phyloP scores from a whole-genome alignment of 2,113 vertebrate genomes.

The Macheiramphus alcinus region DNA sequence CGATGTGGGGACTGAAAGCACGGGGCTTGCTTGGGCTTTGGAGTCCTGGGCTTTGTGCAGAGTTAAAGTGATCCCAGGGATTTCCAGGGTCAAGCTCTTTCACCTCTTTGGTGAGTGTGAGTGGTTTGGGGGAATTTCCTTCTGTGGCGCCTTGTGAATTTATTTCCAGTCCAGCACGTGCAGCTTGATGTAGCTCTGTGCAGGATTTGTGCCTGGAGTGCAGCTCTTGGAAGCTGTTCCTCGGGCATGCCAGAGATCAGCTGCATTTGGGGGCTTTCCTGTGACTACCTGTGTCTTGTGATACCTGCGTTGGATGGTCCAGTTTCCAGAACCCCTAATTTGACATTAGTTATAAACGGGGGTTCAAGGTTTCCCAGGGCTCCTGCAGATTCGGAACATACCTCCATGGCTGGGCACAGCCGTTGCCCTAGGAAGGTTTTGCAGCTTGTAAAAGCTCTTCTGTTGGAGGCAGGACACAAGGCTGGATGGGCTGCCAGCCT shows the following conservation, averaged over 20 bases:
- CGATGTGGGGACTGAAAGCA: fast-evolving
- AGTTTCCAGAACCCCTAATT: background rate
- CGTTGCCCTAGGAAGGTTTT: background rate
- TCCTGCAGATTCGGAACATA: background rate
- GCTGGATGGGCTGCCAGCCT: background rate
- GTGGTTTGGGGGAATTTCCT: background rate
- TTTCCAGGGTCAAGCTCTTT: background rate
- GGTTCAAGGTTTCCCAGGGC: background rate
- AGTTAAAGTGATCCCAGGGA: background rate
- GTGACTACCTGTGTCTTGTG: background rate
- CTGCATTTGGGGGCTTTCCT: background rate
- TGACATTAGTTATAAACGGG: background rate
- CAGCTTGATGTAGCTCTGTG: background rate
- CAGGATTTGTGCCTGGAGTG: background rate
- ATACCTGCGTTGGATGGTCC: too few species aligned
- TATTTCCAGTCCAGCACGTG: background rate
- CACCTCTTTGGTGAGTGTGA: fast-evolving
- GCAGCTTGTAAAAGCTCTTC: background rate
- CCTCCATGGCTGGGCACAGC: background rate
- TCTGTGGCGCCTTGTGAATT: background rate
- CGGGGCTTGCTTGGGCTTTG: background rate
- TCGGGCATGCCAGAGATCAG: background rate
- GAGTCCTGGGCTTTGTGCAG: background rate
- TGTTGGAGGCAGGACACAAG: background rate
- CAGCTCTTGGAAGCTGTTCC: background rate